Conservation (phyloP, 2,888 invertebrate genomes). For the Drosophila engyochracea region DNA sequence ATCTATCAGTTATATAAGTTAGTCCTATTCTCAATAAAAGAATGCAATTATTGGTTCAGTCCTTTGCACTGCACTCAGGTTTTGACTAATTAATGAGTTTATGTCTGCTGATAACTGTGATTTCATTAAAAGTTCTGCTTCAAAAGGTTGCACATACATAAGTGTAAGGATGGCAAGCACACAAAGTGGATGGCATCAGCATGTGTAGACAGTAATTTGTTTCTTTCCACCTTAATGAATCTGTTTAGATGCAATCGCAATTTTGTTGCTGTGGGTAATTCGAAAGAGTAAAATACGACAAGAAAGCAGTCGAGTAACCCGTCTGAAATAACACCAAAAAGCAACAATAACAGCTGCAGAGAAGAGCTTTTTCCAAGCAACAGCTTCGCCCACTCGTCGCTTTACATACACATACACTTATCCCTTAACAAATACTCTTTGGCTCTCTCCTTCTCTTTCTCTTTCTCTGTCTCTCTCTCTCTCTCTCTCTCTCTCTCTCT, state of each 20-base stretch:
- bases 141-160: slow-evolving; percentile 3
- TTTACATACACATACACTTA: neutral
- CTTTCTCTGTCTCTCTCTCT: neutral
- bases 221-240: slow-evolving; percentile 29
- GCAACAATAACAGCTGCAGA: slow-evolving; percentile 23
- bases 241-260: slow-evolving; percentile 39
- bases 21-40: neutral
- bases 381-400: slow-evolving; percentile 49
- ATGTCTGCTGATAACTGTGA: slow-evolving; percentile 5
- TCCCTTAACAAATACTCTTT: slow-evolving; percentile 1
- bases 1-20: too few species aligned
- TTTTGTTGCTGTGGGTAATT: slow-evolving; percentile 25
- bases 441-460: neutral
- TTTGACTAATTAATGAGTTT: slow-evolving; percentile 25
- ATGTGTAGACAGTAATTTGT: slow-evolving; percentile 7
- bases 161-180: slow-evolving; percentile 16
- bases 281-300: slow-evolving; percentile 2
- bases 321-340: slow-evolving; percentile 6
- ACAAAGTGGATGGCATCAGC: slow-evolving; percentile 18
- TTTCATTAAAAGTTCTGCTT: neutral
- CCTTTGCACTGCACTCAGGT: slow-evolving; percentile 1
- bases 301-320: neutral
- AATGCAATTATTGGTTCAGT: neutral
- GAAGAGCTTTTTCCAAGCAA: slow-evolving; percentile 52
- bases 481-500: neutral